Percentiles rank a stretch among this genome's conserved stretches.
Evolutionary conservation across 64 coral and sea anemone genomes (phyloP).

Genomic region (Montipora sp.): DNA sequence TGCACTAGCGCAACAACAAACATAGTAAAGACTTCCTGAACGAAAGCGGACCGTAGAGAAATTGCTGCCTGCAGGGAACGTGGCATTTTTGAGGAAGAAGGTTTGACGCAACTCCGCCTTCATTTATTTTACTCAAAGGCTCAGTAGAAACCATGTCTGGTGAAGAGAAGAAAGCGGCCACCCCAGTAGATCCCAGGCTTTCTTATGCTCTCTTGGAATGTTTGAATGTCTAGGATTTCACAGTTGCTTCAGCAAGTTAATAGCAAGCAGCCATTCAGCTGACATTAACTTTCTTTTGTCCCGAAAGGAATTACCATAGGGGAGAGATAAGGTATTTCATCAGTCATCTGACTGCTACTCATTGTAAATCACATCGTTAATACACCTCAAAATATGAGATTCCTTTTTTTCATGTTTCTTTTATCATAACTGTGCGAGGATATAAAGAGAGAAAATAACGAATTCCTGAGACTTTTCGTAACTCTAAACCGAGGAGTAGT

Average conservation of each 20-base stretch:
- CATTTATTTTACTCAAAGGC: too few species aligned
- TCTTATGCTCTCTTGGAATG: not conserved
- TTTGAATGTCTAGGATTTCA: not conserved
- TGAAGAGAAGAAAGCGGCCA: too few species aligned
- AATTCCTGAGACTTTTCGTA: slow-evolving; percentile 10
- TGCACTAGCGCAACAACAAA: too few species aligned
- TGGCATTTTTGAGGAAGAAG: too few species aligned
- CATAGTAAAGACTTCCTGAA: too few species aligned
- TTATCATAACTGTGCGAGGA: not conserved
- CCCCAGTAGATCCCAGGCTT: not conserved
- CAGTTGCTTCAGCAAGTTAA: not conserved
- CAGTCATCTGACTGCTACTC: not conserved
- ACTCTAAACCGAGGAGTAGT: not conserved
- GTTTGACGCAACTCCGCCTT: too few species aligned
- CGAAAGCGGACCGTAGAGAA: too few species aligned
- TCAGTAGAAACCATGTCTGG: too few species aligned
- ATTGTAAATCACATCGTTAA: not conserved
- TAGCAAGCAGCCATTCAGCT: not conserved
- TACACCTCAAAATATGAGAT: too few species aligned
- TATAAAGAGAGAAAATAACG: not conserved
- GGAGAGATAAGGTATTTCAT: not conserved
- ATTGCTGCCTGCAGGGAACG: too few species aligned
- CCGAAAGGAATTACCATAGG: not conserved
- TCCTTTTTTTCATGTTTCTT: too few species aligned
- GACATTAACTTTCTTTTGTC: not conserved